A percentile compares a stretch with the other conserved stretches of the same genome.
phyloP scores from a whole-genome alignment of 2,797 vertebrate genomes.

The Mycteria americana region DNA sequence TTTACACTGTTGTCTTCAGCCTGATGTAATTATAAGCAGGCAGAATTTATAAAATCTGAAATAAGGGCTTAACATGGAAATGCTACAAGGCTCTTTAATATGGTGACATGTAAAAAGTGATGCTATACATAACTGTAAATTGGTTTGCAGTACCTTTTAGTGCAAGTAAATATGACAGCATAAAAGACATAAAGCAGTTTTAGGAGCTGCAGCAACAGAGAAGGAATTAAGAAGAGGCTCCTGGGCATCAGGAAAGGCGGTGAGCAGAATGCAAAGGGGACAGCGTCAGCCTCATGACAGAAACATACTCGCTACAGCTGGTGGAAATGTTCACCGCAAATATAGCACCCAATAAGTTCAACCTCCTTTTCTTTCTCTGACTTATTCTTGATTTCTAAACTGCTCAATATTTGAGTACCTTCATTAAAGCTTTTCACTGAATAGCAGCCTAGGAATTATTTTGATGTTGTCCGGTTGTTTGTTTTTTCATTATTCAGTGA shows the following conservation, averaged over 20 bases:
- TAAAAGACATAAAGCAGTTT: neutral
- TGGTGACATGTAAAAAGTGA: neutral
- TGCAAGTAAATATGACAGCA: slow-evolving; percentile 3
- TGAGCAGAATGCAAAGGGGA: neutral
- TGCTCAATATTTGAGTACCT: neutral
- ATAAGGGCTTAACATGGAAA: slow-evolving; percentile 5
- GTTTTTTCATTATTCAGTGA: neutral
- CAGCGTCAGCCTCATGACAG: neutral
- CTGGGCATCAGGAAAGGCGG: neutral
- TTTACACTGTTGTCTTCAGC: neutral
- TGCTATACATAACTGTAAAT: neutral
- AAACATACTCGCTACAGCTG: neutral
- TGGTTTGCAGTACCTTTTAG: neutral
- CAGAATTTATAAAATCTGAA: slow-evolving; percentile 13
- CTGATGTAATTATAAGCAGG: slow-evolving; percentile 14
- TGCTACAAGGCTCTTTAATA: neutral
- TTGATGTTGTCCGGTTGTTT: neutral
- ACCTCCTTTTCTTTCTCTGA: neutral
- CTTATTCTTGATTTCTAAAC: neutral
- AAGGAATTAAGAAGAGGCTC: neutral
- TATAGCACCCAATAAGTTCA: neutral
- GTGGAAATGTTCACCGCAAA: neutral
- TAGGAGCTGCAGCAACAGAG: neutral
- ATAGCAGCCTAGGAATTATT: neutral
- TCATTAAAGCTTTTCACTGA: neutral